phyloP scores from a whole-genome alignment of 2,113 vertebrate genomes.

The Nymphicus hollandicus region DNA sequence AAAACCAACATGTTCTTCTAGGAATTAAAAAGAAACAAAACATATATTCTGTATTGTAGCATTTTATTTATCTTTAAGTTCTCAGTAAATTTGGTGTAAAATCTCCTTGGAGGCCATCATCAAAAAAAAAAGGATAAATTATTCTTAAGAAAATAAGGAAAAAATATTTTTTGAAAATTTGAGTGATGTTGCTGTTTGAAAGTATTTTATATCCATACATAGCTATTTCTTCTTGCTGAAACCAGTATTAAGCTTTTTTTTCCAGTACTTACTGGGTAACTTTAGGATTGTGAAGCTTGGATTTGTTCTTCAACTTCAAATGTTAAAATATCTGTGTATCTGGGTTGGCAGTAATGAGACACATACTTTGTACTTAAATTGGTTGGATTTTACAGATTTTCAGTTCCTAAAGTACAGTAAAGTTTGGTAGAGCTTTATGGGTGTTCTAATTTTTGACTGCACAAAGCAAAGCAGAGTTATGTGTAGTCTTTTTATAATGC shows the following conservation, averaged over 20 bases:
- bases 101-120: neutral
- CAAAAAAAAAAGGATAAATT: neutral
- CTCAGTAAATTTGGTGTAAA: neutral
- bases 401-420: neutral
- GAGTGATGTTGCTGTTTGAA: neutral
- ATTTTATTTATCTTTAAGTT: constrained; percentile 39
- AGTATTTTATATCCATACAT: neutral
- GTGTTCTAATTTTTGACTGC: neutral
- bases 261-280: neutral
- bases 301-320: neutral
- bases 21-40: constrained; percentile 6
- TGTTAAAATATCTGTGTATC: neutral
- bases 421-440: neutral
- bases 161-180: neutral
- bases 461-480: neutral
- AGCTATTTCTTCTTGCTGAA: neutral
- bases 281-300: neutral
- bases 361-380: neutral
- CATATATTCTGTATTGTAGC: constrained; percentile 20
- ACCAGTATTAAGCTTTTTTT: constrained; percentile 3
- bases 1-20: neutral
- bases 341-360: neutral
- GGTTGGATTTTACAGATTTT: neutral
- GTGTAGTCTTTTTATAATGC: neutral
- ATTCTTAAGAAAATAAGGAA: neutral